Evolutionary conservation across 2,888 invertebrate species (phyloP).

Genomic region (Syritta pipiens): DNA sequence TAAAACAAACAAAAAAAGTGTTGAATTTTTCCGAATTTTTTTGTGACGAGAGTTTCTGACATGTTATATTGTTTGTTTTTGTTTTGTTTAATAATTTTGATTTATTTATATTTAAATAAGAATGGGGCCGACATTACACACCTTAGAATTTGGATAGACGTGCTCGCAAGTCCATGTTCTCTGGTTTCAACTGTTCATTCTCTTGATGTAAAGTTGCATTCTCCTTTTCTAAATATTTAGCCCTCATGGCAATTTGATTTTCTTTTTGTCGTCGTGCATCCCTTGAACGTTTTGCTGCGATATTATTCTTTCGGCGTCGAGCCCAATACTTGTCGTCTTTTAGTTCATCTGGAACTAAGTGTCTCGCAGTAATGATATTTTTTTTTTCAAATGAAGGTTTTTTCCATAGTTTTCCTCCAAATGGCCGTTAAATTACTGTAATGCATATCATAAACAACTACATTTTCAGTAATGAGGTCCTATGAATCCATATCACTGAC

Average conservation of each 20-base stretch:
- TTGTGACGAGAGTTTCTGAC: no score
- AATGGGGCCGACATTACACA: conserved; percentile 80
- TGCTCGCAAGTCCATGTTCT: conserved; percentile 92
- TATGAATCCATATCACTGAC: no score
- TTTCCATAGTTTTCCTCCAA: no score
- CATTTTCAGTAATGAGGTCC: no score
- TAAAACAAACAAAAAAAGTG: no score
- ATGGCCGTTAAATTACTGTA: no score
- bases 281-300: conserved; percentile 97
- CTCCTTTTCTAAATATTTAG: conserved; percentile 97
- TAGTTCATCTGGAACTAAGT: conserved; percentile 97
- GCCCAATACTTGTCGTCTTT: conserved; percentile 99
- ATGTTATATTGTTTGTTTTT: conserved; percentile 17
- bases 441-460: no score
- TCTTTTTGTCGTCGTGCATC: conserved; percentile 98
- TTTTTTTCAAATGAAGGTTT: no score
- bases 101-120: conserved; percentile 68
- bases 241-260: conserved; percentile 97
- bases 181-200: conserved; percentile 93
- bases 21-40: no score
- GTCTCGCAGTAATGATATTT: no score
- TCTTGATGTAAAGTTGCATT: conserved; percentile 94
- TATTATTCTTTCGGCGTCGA: conserved; percentile 97
- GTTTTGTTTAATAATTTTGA: conserved; percentile 62
- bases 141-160: conserved; percentile 93